phyloP scores from a whole-genome alignment of 2,113 vertebrate genomes.

The Psilopogon haemacephalus region DNA sequence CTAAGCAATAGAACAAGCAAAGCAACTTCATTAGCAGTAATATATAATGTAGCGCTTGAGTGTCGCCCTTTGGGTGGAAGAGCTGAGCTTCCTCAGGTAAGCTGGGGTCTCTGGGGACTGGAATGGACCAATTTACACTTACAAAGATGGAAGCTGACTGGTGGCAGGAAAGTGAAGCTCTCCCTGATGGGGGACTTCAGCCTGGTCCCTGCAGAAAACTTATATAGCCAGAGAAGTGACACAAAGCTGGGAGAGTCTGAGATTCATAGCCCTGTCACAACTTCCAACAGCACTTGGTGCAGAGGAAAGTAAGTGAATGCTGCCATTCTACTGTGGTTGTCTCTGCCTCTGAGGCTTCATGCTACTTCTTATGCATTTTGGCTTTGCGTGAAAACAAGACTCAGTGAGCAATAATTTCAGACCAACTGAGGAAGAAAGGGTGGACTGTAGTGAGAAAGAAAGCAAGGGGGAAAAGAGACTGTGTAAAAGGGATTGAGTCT shows the following conservation, averaged over 20 bases:
- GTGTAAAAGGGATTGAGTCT: background rate
- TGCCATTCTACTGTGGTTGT: rapidly evolving
- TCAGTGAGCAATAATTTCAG: background rate
- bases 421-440: background rate
- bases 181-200: background rate
- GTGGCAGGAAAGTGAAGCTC: background rate
- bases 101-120: background rate
- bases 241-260: background rate
- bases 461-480: background rate
- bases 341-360: background rate
- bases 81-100: background rate
- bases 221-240: background rate
- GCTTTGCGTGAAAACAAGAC: background rate
- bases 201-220: background rate
- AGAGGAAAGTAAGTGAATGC: background rate
- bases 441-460: background rate
- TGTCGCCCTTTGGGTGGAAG: background rate
- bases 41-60: rapidly evolving
- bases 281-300: background rate
- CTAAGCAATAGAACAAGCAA: slow-evolving; percentile 32
- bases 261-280: background rate
- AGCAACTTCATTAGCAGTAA: slow-evolving; percentile 38
- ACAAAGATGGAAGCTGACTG: background rate
- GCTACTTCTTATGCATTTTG: background rate
- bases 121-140: background rate